Conservation (phyloP, 2,888 invertebrate species). For the Lumbricus terrestris region DNA sequence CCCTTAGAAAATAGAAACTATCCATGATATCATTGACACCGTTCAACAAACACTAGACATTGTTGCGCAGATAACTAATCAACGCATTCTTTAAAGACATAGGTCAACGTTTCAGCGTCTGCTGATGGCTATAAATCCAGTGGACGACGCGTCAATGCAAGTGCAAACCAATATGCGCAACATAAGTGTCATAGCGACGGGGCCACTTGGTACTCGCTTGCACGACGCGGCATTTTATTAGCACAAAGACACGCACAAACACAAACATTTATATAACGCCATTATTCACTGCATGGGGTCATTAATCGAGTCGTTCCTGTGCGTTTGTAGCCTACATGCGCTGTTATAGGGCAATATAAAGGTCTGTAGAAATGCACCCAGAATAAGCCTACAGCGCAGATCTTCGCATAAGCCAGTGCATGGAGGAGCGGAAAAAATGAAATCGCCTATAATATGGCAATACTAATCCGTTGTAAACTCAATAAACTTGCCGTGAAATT, state of each 20-base stretch:
- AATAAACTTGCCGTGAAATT: neutral
- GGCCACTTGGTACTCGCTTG: neutral
- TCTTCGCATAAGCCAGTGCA: neutral
- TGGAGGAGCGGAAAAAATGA: neutral
- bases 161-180: neutral
- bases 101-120: neutral
- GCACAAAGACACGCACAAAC: neutral
- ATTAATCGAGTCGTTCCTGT: neutral
- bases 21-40: neutral
- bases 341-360: neutral
- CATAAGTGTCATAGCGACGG: neutral
- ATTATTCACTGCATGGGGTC: neutral
- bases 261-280: neutral
- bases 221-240: neutral
- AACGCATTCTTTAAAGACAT: neutral
- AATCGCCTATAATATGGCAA: neutral
- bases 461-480: neutral
- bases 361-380: neutral
- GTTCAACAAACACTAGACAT: neutral
- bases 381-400: neutral
- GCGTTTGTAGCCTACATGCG: neutral
- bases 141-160: neutral
- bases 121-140: neutral
- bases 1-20: neutral
- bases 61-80: neutral